Percentiles rank a stretch among this genome's conserved stretches.
phyloP scores from a whole-genome alignment of 2,797 vertebrate genomes.

The Chaunax sp. region DNA sequence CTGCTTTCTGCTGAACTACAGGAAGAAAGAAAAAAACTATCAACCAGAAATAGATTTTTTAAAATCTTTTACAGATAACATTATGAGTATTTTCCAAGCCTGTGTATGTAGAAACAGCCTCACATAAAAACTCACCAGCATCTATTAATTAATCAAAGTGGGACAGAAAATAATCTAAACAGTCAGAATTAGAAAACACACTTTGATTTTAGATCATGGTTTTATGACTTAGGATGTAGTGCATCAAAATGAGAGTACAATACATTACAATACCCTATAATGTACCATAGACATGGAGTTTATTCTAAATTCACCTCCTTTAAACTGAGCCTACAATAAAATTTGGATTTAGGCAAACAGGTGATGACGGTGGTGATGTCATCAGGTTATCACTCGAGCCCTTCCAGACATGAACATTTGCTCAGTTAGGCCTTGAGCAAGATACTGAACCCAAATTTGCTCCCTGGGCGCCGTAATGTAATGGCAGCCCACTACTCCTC shows the following conservation, averaged over 20 bases:
- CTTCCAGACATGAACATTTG: neutral
- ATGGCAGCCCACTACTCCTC: too few species aligned
- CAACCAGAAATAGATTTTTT: neutral
- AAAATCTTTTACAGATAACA: neutral
- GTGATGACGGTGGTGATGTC: neutral
- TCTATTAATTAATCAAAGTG: too few species aligned
- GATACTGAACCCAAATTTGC: too few species aligned
- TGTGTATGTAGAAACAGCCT: too few species aligned
- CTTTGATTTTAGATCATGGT: too few species aligned
- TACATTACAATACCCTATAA: neutral
- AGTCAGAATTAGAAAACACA: too few species aligned
- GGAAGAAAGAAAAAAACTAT: neutral
- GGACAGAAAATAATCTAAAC: neutral
- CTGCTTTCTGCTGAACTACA: slow-evolving; percentile 66
- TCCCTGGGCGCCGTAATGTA: too few species aligned
- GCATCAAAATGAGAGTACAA: neutral
- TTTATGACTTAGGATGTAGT: too few species aligned
- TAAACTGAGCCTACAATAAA: neutral
- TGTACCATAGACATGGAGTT: too few species aligned
- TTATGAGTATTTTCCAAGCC: too few species aligned
- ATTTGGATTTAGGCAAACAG: slow-evolving; percentile 10
- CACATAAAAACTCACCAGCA: neutral
- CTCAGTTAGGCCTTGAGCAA: too few species aligned
- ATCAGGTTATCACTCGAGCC: neutral
- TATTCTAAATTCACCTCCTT: neutral